These are phyloP conservation scores for Peromyscus aztecus DNA, from an alignment of 2,797 vertebrate species.

Conservation along the genomic window DNA sequence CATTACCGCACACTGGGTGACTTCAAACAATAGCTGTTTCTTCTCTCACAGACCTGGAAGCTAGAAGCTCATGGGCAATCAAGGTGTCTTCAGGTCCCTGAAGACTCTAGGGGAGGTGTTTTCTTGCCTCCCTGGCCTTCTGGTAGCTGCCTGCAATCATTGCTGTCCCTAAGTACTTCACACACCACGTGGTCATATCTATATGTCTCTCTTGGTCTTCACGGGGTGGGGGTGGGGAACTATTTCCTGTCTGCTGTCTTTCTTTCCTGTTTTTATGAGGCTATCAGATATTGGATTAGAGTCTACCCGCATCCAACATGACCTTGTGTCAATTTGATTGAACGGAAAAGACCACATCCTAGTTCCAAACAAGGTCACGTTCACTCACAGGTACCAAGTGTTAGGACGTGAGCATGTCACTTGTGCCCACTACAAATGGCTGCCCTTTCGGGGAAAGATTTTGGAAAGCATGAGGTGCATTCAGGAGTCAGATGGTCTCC, in stretches of 20 bases:
- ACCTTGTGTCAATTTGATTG: background rate
- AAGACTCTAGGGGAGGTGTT: background rate
- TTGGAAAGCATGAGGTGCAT: background rate
- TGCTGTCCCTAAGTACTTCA: accelerated
- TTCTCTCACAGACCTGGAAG: background rate
- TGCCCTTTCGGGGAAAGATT: background rate
- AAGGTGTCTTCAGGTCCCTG: background rate
- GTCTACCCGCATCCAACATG: background rate
- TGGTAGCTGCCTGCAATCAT: no score
- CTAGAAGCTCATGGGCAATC: background rate
- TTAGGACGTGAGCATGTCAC: background rate
- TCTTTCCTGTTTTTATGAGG: background rate
- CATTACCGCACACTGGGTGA: background rate
- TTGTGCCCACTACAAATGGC: background rate
- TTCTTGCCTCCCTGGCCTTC: background rate
- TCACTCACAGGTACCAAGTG: background rate
- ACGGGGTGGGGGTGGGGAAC: accelerated
- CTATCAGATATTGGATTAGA: background rate
- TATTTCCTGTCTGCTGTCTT: background rate
- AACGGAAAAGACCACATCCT: background rate
- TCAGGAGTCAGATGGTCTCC: background rate
- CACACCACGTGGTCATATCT: accelerated
- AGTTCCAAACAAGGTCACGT: background rate
- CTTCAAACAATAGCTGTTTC: background rate
- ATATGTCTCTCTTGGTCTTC: background rate